Conservation (phyloP, 2,113 vertebrate genomes). For the Barnardius zonarius region DNA sequence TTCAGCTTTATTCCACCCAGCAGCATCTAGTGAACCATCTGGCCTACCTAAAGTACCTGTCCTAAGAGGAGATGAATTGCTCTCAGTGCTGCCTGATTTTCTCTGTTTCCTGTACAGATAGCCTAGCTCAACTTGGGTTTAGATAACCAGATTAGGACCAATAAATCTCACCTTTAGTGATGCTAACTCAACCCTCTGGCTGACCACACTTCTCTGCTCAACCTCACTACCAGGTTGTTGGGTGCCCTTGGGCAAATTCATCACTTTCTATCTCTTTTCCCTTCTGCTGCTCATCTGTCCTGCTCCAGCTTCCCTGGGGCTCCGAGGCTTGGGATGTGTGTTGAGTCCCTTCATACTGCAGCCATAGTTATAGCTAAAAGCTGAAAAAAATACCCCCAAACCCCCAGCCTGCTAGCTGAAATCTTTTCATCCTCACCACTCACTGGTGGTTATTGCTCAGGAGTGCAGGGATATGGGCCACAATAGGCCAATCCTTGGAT, state of each 20-base stretch:
- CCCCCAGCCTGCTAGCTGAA: neutral
- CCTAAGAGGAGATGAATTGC: neutral
- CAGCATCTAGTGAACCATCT: neutral
- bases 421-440: rapidly evolving
- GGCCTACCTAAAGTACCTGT: neutral
- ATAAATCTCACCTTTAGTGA: neutral
- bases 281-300: neutral
- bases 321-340: rapidly evolving
- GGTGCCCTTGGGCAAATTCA: neutral
- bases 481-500: neutral
- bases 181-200: neutral
- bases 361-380: neutral
- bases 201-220: neutral
- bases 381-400: neutral
- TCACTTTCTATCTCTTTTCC: neutral
- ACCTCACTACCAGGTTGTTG: neutral
- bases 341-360: neutral
- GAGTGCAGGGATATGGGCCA: neutral
- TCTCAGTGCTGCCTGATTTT: neutral
- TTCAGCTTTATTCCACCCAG: neutral
- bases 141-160: neutral
- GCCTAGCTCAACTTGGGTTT: neutral
- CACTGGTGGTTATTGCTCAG: neutral
- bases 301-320: too few species aligned
- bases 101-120: neutral